Conservation (phyloP, 2,888 invertebrate genomes). For the Prosapia bicincta region DNA sequence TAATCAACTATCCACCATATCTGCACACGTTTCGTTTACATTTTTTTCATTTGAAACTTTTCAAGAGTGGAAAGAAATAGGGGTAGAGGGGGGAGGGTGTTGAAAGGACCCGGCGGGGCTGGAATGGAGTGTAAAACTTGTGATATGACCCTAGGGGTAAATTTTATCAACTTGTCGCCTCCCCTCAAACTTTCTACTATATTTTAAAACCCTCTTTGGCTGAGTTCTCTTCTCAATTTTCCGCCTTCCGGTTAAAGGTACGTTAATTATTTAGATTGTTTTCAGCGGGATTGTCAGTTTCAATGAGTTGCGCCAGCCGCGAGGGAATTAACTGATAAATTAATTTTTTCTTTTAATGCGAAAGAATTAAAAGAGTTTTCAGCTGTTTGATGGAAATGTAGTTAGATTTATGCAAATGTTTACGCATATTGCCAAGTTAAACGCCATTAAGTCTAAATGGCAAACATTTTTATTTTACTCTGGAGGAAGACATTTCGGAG, state of each 20-base stretch:
- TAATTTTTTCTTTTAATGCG: neutral
- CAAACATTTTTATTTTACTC: no score
- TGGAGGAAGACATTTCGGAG: no score
- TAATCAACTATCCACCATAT: neutral
- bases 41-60: neutral
- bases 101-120: neutral
- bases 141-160: neutral
- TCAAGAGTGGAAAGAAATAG: neutral
- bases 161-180: neutral
- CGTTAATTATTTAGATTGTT: neutral
- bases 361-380: neutral
- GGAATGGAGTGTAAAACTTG: neutral
- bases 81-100: neutral
- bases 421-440: no score
- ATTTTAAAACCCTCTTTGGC: neutral
- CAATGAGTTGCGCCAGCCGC: neutral
- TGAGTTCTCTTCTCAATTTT: neutral
- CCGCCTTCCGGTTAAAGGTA: neutral
- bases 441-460: no score
- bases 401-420: neutral
- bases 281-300: neutral
- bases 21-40: neutral
- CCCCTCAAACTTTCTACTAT: neutral
- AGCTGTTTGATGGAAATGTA: neutral
- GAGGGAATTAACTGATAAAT: neutral